Evolutionary conservation across 1,140 invertebrate genomes (phyloP).

Genomic region (Ditylenchus dipsaci): DNA sequence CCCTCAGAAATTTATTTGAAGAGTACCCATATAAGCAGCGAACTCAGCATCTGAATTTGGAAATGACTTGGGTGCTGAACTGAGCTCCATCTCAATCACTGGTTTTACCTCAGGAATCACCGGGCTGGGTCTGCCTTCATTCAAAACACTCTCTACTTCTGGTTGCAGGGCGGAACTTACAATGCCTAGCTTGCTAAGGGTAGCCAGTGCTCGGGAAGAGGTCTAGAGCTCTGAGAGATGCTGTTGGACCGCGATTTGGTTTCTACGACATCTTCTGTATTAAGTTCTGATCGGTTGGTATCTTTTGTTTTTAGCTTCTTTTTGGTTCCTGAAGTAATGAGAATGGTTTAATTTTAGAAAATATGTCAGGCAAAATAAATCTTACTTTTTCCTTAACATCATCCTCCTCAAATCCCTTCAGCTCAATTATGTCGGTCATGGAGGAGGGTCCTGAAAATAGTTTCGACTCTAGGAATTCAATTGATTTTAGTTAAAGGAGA

Average conservation of each 20-base stretch:
- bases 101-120: no score
- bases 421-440: conserved; percentile 28
- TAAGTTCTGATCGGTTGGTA: not conserved
- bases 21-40: conserved; percentile 17
- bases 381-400: conserved; percentile 13
- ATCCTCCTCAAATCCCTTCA: conserved; percentile 30
- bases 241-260: not conserved
- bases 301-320: not conserved
- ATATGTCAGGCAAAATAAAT: not conserved
- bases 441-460: conserved; percentile 19
- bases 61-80: not conserved
- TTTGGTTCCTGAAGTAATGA: not conserved
- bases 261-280: not conserved
- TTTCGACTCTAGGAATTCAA: no score
- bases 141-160: no score
- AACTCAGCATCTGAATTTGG: conserved; percentile 26
- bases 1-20: not conserved
- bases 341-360: no score
- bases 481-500: no score
- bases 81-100: no score
- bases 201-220: not conserved
- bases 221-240: not conserved
- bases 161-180: no score
- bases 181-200: no score
- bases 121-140: no score